Evolutionary conservation across 2,113 vertebrate genomes (phyloP), one percentile per base, ranked within the genome.

Genomic region (Notarius lentiginosus): DNA sequence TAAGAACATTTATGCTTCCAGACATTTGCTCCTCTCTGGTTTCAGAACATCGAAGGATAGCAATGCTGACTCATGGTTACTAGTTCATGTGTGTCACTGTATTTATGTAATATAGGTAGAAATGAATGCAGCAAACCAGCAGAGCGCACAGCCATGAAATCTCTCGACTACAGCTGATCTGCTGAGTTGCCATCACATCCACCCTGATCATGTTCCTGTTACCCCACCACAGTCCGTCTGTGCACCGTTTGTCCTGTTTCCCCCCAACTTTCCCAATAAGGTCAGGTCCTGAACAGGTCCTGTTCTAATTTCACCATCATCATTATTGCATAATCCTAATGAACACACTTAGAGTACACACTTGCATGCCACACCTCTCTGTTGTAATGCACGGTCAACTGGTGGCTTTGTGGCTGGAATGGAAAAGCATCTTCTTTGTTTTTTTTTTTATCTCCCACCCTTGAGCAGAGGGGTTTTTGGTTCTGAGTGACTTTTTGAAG

Each of bases 41-140:
- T 66, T 27, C 17, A 49, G 79, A 73, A 73, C 47, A 65, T 68
- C 27, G 51, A 75, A 58, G 20, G 58, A 73, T 65, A 53, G 14
- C 51, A 63, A n/a, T 9, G 70, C 83, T 85, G 87, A 88, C 65
- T 88, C 87, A 83, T 53, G 73, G 65, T 55, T 68, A 30, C 70
- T 47, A 58, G 24, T 79, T 49, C n/a, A 34, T 83, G 80, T 63
- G 85, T 61, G 86, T 76, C n/a, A 68, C 41, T 77, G 12, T 72
- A 24, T 56, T 63, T 83, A 76, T 24, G 24, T 83, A 83, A 83
- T 66, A 11, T 15, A 72, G 58, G 65, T 76, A 73, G 83, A 55
- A 87, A 76, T 83, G 34, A 87, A 75, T 27, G 65, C 79, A 82
- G 30, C 79, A 70, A 79, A 65, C 58, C 72, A 14, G 34, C 17